Evolutionary conservation across 2,113 vertebrate genomes (phyloP).

Genomic region (Marmota flaviventris): DNA sequence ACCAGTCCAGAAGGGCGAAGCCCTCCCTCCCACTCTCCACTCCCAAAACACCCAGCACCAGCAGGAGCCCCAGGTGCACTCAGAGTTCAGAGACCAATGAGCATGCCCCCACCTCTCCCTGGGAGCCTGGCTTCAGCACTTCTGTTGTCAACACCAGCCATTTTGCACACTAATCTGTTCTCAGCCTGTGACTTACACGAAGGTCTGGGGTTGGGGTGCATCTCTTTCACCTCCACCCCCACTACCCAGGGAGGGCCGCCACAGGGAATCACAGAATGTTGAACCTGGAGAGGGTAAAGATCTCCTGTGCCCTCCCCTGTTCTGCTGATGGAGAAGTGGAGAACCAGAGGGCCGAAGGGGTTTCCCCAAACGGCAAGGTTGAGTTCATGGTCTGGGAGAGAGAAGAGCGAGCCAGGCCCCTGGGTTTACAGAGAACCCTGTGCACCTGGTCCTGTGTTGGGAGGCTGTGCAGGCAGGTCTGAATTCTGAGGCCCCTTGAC

Average conservation of each 20-base stretch:
- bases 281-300: neutral
- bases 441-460: no score
- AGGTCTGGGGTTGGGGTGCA: fast-evolving
- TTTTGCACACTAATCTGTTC: neutral
- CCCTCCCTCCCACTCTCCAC: fast-evolving
- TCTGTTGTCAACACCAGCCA: neutral
- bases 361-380: neutral
- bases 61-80: neutral
- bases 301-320: neutral
- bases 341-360: neutral
- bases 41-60: no score
- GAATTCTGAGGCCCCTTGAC: no score
- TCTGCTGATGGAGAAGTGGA: neutral
- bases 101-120: neutral
- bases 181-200: neutral
- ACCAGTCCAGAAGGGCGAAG: neutral
- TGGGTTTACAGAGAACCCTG: neutral
- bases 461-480: neutral
- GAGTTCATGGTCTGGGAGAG: neutral
- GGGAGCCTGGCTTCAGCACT: neutral
- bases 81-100: neutral
- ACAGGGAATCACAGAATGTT: neutral
- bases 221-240: neutral
- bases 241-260: fast-evolving
- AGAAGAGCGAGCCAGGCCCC: neutral